Conservation (phyloP, 2,797 vertebrate species). For the Phoebastria nigripes region DNA sequence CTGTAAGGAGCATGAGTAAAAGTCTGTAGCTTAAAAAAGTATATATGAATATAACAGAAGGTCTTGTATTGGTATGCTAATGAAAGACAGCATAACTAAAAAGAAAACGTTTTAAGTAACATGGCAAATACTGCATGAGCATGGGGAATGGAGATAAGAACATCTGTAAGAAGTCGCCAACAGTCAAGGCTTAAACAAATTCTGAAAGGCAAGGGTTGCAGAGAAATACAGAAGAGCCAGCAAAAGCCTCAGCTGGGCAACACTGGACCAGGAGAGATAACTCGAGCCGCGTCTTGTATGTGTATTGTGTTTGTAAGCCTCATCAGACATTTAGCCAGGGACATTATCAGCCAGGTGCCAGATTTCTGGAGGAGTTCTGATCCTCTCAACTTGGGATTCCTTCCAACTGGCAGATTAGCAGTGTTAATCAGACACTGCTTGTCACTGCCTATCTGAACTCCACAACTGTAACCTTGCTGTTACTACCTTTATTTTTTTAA, state of each 20-base stretch:
- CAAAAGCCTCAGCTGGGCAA: conserved; percentile 46
- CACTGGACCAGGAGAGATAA: conserved; percentile 33
- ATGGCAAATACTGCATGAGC: background rate
- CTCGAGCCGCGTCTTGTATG: background rate
- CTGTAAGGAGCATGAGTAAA: background rate
- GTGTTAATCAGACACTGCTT: conserved; percentile 50
- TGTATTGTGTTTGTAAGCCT: background rate
- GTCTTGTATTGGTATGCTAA: background rate
- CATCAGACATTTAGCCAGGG: conserved; percentile 37
- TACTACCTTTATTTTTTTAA: conserved; percentile 75
- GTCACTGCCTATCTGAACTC: conserved; percentile 50
- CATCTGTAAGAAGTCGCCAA: background rate
- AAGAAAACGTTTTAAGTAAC: background rate
- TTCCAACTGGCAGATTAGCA: conserved; percentile 60
- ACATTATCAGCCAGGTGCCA: conserved; percentile 53
- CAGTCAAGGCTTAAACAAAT: conserved; percentile 1
- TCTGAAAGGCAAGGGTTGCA: conserved; percentile 16
- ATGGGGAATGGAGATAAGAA: conserved; percentile 28
- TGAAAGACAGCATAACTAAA: background rate
- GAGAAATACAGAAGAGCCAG: conserved; percentile 29
- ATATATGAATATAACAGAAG: background rate
- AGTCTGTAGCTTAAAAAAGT: background rate
- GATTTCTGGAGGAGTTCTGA: conserved; percentile 47
- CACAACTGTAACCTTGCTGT: background rate
- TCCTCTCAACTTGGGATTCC: conserved; percentile 47